Percentiles rank a stretch among this genome's conserved stretches.
Conservation (phyloP, 2,797 vertebrate species). For the Aplochiton taeniatus region DNA sequence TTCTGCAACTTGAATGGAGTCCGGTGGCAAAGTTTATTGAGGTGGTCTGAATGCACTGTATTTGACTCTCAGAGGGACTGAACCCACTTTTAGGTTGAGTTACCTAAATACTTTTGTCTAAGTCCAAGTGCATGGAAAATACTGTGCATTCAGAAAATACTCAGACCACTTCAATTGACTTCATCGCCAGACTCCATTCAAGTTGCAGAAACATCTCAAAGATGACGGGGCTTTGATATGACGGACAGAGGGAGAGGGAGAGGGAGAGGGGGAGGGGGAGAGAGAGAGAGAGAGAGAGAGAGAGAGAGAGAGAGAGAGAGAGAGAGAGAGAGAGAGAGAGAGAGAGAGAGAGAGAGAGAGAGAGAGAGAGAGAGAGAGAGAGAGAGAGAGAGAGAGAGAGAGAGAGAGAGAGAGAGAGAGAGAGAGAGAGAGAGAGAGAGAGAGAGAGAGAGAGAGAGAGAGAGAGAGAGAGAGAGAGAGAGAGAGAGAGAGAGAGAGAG, state of each 20-base stretch:
- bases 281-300: background rate
- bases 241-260: background rate
- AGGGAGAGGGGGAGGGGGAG: background rate
- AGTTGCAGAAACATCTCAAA: too few species aligned
- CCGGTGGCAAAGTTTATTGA: too few species aligned
- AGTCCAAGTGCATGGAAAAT: too few species aligned
- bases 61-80: too few species aligned
- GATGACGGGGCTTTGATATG: too few species aligned
- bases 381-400: constrained; percentile 2
- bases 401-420: constrained; percentile 10
- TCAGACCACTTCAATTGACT: too few species aligned
- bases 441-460: background rate
- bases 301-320: background rate
- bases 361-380: background rate
- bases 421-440: background rate
- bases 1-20: too few species aligned
- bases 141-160: too few species aligned
- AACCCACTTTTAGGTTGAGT: too few species aligned
- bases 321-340: background rate
- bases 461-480: background rate
- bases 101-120: too few species aligned
- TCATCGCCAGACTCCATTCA: too few species aligned
- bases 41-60: background rate
- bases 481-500: background rate
- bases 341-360: background rate